A percentile compares a stretch with the other conserved stretches of the same genome.
Conservation (phyloP, 2,797 vertebrate species). For the Schizopygopsis malacanthus region DNA sequence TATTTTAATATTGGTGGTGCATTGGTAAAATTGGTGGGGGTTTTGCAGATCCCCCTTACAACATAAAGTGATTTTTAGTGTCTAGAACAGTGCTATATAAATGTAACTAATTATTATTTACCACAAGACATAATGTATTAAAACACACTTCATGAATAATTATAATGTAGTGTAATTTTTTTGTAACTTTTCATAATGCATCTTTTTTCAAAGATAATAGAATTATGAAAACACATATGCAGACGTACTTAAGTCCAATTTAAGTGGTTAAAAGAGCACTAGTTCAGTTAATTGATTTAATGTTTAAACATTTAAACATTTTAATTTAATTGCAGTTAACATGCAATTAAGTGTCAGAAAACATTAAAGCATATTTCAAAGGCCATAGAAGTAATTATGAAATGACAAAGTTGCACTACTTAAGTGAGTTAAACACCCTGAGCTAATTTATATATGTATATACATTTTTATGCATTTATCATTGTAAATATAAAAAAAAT, state of each 20-base stretch:
- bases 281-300: not conserved
- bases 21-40: not conserved
- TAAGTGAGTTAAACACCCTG: not conserved
- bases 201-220: not conserved
- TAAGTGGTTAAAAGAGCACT: not conserved
- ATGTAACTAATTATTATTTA: no score
- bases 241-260: not conserved
- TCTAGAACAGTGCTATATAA: no score
- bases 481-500: not conserved
- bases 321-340: not conserved
- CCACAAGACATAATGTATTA: not conserved
- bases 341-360: not conserved
- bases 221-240: not conserved
- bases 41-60: no score
- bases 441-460: not conserved
- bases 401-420: no score
- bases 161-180: not conserved
- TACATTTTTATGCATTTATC: not conserved
- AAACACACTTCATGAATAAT: not conserved
- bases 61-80: no score
- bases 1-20: not conserved
- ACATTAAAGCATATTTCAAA: not conserved
- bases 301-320: not conserved
- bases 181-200: not conserved
- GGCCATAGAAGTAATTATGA: not conserved